Evolutionary conservation across 2,888 invertebrate genomes (phyloP).

Genomic region (Leptopilina syphax): DNA sequence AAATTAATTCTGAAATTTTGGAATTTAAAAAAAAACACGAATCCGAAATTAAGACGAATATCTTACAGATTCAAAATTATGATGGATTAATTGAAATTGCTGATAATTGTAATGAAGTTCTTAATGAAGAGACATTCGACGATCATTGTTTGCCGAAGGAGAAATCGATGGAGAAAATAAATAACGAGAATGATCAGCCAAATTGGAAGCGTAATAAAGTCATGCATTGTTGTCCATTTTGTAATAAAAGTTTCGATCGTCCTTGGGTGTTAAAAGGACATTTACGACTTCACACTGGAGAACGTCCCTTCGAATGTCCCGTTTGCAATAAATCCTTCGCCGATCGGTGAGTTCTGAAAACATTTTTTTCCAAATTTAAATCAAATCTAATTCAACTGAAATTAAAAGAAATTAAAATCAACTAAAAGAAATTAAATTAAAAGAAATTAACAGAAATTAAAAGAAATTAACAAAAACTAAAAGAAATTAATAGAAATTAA

Average conservation of each 20-base stretch:
- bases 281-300: conserved; percentile 83
- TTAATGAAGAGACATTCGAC: background rate
- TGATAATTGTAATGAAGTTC: background rate
- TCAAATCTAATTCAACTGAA: background rate
- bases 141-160: background rate
- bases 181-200: conserved; percentile 47
- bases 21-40: background rate
- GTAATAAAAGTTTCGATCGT: conserved; percentile 83
- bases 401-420: too few species aligned
- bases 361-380: conserved; percentile 11
- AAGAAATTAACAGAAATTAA: too few species aligned
- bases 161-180: conserved; percentile 1
- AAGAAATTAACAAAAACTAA: background rate
- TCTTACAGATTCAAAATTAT: background rate
- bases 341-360: conserved; percentile 78
- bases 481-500: too few species aligned
- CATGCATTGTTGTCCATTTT: conserved; percentile 80
- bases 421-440: too few species aligned
- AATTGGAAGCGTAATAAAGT: conserved; percentile 74
- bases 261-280: conserved; percentile 86
- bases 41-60: background rate
- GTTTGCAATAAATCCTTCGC: conserved; percentile 83
- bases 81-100: background rate
- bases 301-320: conserved; percentile 84
- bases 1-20: background rate